Conservation (phyloP, 2,888 invertebrate genomes). For the Mamestra brassicae region DNA sequence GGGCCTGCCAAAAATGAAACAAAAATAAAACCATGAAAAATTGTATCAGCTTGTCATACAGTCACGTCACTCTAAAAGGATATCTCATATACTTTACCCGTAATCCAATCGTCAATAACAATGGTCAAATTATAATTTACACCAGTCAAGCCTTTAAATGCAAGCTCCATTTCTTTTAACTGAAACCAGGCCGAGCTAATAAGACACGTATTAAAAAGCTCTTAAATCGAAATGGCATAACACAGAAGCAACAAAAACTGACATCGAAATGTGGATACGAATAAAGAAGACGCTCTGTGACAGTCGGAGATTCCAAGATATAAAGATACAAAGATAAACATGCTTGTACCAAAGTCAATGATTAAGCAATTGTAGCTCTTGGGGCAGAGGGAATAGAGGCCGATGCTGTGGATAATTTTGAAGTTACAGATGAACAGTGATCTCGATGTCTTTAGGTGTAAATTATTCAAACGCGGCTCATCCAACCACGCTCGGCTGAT, state of each 20-base stretch:
- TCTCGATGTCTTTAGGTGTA: conserved; percentile 87
- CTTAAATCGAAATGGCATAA: conserved; percentile 78
- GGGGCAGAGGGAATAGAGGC: conserved; percentile 58
- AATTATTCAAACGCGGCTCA: conserved; percentile 88
- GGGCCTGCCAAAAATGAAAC: neutral
- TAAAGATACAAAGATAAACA: conserved; percentile 69
- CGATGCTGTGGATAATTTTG: conserved; percentile 11
- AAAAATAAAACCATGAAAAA: conserved; percentile 10
- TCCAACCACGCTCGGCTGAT: conserved; percentile 81
- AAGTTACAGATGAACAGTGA: conserved; percentile 71
- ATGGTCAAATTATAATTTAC: conserved; percentile 60
- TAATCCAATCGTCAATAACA: conserved; percentile 55
- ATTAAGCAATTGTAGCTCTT: conserved; percentile 62
- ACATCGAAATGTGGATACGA: conserved; percentile 81
- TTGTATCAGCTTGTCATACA: neutral
- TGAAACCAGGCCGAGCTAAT: conserved; percentile 75
- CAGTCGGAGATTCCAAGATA: conserved; percentile 80
- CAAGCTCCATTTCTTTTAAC: conserved; percentile 58
- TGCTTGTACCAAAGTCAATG: conserved; percentile 31
- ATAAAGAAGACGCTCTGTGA: conserved; percentile 82
- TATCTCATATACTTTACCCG: conserved; percentile 11
- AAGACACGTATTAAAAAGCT: conserved; percentile 79
- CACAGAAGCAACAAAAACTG: conserved; percentile 79
- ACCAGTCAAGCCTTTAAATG: conserved; percentile 53
- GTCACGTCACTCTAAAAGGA: conserved; percentile 24